Evolutionary conservation across 2,113 vertebrate genomes (phyloP).

Genomic region (Sula dactylatra): DNA sequence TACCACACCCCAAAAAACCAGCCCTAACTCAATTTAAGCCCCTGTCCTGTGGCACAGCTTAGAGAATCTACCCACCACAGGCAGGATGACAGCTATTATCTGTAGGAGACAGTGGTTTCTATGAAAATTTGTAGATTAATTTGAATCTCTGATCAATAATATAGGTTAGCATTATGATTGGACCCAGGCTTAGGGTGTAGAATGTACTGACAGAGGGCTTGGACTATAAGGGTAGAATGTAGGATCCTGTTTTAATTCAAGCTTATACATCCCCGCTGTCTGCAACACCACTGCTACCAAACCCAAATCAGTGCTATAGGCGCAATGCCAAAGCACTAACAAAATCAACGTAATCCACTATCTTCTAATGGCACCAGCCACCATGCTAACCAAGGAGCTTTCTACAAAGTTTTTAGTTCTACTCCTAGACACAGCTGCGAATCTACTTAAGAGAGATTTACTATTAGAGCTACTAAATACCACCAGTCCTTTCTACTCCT

Average conservation of each 20-base stretch:
- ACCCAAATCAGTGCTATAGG: rapidly evolving
- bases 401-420: neutral
- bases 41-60: neutral
- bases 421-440: neutral
- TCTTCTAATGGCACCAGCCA: neutral
- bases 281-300: neutral
- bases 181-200: neutral
- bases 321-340: neutral
- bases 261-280: neutral
- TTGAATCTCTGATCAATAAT: neutral
- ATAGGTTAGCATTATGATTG: neutral
- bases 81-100: neutral
- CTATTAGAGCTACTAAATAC: neutral
- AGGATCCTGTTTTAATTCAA: neutral
- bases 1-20: neutral
- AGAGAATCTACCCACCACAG: neutral
- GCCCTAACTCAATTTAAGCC: neutral
- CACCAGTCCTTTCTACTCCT: neutral
- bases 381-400: neutral
- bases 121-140: neutral
- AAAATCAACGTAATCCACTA: neutral
- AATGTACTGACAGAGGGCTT: neutral
- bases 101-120: neutral
- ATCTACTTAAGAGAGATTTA: neutral
- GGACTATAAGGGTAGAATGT: neutral